phyloP scores from a whole-genome alignment of 2,797 vertebrate genomes.

The Pseudomugil tenellus region DNA sequence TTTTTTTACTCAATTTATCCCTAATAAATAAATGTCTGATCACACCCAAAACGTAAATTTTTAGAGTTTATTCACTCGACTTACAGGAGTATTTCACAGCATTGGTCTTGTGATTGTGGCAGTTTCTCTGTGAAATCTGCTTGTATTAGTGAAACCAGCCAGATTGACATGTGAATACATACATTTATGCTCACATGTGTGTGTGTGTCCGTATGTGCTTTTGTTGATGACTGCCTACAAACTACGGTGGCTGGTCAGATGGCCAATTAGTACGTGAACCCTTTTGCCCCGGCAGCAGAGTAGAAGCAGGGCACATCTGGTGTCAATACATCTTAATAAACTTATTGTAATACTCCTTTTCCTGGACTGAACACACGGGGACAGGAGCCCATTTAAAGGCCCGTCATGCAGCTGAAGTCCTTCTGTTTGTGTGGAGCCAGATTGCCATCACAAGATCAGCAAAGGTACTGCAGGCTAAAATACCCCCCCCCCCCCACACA shows the following conservation, averaged over 20 bases:
- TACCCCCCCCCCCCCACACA: too few species aligned
- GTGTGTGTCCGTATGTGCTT: conserved; percentile 28
- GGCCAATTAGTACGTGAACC: conserved; percentile 63
- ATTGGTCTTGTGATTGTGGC: not conserved
- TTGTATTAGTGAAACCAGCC: conserved; percentile 7
- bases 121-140: not conserved
- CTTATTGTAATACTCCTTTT: conserved; percentile 72
- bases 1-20: not conserved
- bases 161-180: conserved; percentile 2
- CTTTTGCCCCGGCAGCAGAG: conserved; percentile 47
- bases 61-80: not conserved
- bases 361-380: conserved; percentile 58
- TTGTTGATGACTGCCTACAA: conserved; percentile 51
- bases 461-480: conserved; percentile 61
- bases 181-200: conserved; percentile 17
- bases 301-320: conserved; percentile 70
- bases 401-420: conserved; percentile 12
- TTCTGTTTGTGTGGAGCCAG: conserved; percentile 67
- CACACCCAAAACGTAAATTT: not conserved
- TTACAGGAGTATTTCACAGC: not conserved
- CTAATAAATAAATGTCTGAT: not conserved
- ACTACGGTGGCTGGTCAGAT: conserved; percentile 61
- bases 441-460: conserved; percentile 74
- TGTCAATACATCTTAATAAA: conserved; percentile 74
- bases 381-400: conserved; percentile 63